phyloP scores from a whole-genome alignment of 2,797 vertebrate genomes.

The Gymnodraco acuticeps region DNA sequence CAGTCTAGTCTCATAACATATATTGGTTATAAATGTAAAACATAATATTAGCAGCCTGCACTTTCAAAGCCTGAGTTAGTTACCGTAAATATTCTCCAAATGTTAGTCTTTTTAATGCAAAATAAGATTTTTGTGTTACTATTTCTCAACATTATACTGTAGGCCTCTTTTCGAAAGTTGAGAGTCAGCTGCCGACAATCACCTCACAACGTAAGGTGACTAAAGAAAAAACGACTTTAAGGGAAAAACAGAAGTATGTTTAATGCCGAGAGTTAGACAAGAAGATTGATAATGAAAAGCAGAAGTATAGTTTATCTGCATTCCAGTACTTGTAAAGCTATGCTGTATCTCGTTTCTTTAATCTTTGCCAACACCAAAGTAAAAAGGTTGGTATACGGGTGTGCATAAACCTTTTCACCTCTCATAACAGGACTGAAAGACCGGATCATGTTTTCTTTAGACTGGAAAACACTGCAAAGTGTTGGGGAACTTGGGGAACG shows the following conservation, averaged over 20 bases:
- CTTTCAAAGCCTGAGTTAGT: neutral
- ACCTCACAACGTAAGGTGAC: neutral
- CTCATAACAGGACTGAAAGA: neutral
- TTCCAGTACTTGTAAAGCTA: neutral
- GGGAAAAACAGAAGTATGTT: neutral
- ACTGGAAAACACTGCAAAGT: neutral
- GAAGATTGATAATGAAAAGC: neutral
- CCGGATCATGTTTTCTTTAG: neutral
- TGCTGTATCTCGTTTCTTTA: neutral
- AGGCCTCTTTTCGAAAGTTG: too few relatives aligned
- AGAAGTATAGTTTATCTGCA: neutral
- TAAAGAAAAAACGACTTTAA: neutral
- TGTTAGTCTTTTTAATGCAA: too few relatives aligned
- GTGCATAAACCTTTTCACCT: neutral
- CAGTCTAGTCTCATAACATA: neutral
- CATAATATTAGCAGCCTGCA: neutral
- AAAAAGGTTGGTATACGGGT: neutral
- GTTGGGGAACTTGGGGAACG: neutral
- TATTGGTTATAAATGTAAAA: slow-evolving; percentile 1
- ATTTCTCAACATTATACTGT: too few relatives aligned
- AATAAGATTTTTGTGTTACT: too few relatives aligned
- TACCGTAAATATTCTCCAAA: too few relatives aligned
- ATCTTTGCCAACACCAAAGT: neutral
- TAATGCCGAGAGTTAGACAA: neutral
- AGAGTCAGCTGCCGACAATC: neutral